Conservation (phyloP, 2,113 vertebrate species). For the Hemibagrus wyckioides region DNA sequence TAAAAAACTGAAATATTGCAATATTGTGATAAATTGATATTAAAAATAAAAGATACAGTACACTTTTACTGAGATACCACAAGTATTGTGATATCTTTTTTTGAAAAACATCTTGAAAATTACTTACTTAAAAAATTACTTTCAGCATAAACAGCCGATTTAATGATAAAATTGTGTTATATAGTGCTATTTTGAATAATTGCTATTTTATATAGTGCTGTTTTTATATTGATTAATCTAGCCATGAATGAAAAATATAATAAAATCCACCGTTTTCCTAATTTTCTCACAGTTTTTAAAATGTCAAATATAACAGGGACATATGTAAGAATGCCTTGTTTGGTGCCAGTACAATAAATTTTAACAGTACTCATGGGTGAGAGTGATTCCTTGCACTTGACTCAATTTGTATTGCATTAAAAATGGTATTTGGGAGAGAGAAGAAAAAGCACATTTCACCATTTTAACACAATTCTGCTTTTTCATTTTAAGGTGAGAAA, state of each 20-base stretch:
- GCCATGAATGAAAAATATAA: background rate
- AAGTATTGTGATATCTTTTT: background rate
- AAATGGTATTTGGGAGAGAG: background rate
- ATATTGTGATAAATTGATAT: background rate
- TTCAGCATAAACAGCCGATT: background rate
- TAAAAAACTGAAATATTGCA: constrained; percentile 15
- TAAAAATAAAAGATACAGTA: background rate
- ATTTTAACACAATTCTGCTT: constrained; percentile 6
- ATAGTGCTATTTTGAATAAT: background rate
- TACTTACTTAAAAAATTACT: background rate
- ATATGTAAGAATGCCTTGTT: background rate
- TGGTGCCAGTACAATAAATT: background rate
- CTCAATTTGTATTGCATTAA: constrained; percentile 1
- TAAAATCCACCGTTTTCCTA: background rate
- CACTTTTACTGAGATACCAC: background rate
- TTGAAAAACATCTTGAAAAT: background rate
- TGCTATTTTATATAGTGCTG: background rate
- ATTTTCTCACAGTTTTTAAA: background rate
- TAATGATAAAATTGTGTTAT: background rate
- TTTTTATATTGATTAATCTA: background rate
- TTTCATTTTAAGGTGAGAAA: constrained; percentile 29
- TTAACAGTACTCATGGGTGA: background rate
- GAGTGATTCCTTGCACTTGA: background rate
- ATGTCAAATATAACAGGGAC: background rate
- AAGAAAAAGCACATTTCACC: background rate